phyloP scores from a whole-genome alignment of 2,888 invertebrate genomes.

The Alsophila aescularia region DNA sequence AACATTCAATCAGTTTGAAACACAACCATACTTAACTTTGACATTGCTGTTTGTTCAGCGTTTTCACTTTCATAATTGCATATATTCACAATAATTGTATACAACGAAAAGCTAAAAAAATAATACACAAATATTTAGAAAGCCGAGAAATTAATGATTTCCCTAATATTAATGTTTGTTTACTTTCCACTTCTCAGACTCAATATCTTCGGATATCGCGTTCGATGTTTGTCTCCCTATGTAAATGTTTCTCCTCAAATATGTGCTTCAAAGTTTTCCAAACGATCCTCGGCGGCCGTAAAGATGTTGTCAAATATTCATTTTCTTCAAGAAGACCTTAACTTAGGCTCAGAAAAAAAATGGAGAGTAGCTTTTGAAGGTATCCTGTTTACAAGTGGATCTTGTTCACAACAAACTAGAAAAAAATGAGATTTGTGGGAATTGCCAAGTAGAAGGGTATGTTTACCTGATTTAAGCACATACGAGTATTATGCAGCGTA shows the following conservation, averaged over 20 bases:
- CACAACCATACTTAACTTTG: too few species aligned
- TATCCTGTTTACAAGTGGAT: too few species aligned
- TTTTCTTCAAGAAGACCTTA: background rate
- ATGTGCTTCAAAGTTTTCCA: conserved; percentile 20
- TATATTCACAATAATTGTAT: too few species aligned
- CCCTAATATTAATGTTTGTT: conserved; percentile 20
- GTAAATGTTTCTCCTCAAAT: conserved; percentile 23
- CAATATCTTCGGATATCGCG: conserved; percentile 18
- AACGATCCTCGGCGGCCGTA: conserved; percentile 3
- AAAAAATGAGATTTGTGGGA: background rate
- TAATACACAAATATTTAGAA: background rate
- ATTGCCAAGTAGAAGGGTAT: background rate
- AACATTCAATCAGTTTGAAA: too few species aligned
- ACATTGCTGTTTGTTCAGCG: background rate
- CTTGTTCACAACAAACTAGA: background rate
- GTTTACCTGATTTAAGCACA: background rate
- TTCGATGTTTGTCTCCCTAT: conserved; percentile 13
- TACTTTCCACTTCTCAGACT: conserved; percentile 21
- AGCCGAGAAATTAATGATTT: conserved; percentile 24
- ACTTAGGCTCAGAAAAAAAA: background rate
- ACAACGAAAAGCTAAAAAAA: too few species aligned
- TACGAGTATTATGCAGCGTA: background rate
- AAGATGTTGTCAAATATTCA: background rate
- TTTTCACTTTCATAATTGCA: background rate
- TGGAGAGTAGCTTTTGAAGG: background rate